Conservation (phyloP, 2,888 invertebrate species). For the Tigriopus californicus region DNA sequence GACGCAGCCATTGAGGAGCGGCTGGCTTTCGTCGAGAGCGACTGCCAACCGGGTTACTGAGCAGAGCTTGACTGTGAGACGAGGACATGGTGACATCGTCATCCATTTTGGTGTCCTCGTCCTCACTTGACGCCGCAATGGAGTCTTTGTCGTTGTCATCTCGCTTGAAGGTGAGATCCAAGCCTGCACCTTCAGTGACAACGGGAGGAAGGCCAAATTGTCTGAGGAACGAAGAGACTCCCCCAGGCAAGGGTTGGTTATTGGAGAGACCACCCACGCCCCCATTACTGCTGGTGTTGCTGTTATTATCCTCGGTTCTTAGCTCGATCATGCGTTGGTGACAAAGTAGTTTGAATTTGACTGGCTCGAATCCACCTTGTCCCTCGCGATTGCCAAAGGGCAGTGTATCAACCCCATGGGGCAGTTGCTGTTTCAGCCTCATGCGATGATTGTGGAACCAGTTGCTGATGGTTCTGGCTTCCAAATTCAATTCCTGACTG, state of each 20-base stretch:
- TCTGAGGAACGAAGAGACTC: slow-evolving; percentile 41
- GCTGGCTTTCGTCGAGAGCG: slow-evolving; percentile 73
- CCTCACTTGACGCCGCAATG: slow-evolving; percentile 49
- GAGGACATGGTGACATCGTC: slow-evolving; percentile 27
- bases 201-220: slow-evolving; percentile 11
- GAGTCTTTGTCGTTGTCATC: slow-evolving; percentile 58
- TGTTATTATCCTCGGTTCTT: slow-evolving; percentile 37
- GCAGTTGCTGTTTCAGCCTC: slow-evolving; percentile 58
- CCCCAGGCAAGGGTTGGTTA: slow-evolving; percentile 27
- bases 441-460: slow-evolving; percentile 99
- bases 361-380: slow-evolving; percentile 49
- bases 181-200: slow-evolving; percentile 36
- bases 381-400: slow-evolving; percentile 12
- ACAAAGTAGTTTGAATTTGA: slow-evolving; percentile 68
- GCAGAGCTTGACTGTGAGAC: slow-evolving; percentile 20
- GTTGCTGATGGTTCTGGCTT: slow-evolving; percentile 90
- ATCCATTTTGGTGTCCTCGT: slow-evolving; percentile 39
- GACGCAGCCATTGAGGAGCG: slow-evolving; percentile 93
- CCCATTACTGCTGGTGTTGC: slow-evolving; percentile 27
- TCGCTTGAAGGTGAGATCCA: slow-evolving; percentile 61
- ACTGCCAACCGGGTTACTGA: slow-evolving; percentile 23
- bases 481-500: slow-evolving; percentile 71
- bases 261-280: slow-evolving; percentile 40
- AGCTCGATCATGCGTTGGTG: slow-evolving; percentile 75
- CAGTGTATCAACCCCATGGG: slow-evolving; percentile 15